phyloP scores from a whole-genome alignment of 2,113 vertebrate species.

The Hiodon tergisus region DNA sequence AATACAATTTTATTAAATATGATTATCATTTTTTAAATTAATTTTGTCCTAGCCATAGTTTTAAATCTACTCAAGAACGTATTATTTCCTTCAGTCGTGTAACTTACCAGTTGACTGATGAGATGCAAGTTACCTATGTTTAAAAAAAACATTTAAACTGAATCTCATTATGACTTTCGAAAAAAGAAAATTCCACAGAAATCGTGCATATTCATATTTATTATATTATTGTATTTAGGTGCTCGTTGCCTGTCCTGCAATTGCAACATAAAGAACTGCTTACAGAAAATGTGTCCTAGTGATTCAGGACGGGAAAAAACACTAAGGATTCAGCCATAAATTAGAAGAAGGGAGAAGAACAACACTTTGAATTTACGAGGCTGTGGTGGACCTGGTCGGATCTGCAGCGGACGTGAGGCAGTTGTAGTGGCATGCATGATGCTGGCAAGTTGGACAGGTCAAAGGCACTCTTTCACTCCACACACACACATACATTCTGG shows the following conservation, averaged over 20 bases:
- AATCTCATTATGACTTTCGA: neutral
- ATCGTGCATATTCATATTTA: neutral
- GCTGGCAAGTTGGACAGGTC: slow-evolving; percentile 32
- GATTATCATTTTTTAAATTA: too few relatives aligned
- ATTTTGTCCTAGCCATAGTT: too few relatives aligned
- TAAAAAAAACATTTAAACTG: neutral
- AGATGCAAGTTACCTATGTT: neutral
- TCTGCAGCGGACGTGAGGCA: slow-evolving; percentile 25
- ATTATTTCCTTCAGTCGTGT: too few relatives aligned
- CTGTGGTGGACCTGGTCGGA: slow-evolving; percentile 8
- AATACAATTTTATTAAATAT: too few relatives aligned
- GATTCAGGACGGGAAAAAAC: slow-evolving; percentile 48
- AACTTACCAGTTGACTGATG: neutral
- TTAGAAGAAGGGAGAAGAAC: slow-evolving; percentile 33
- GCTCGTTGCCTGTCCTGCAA: slow-evolving; percentile 4
- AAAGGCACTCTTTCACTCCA: slow-evolving; percentile 31
- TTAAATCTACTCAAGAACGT: too few relatives aligned
- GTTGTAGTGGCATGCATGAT: slow-evolving; percentile 25
- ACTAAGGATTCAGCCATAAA: slow-evolving; percentile 36
- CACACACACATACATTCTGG: neutral
- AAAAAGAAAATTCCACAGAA: neutral
- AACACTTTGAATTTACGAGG: slow-evolving; percentile 39
- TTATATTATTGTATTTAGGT: neutral
- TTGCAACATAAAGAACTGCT: slow-evolving; percentile 23
- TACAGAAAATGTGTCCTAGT: slow-evolving; percentile 12